Base-by-base conservation (phyloP, 1,140 invertebrate genomes). In the Sesamia nonagrioides region DNA sequence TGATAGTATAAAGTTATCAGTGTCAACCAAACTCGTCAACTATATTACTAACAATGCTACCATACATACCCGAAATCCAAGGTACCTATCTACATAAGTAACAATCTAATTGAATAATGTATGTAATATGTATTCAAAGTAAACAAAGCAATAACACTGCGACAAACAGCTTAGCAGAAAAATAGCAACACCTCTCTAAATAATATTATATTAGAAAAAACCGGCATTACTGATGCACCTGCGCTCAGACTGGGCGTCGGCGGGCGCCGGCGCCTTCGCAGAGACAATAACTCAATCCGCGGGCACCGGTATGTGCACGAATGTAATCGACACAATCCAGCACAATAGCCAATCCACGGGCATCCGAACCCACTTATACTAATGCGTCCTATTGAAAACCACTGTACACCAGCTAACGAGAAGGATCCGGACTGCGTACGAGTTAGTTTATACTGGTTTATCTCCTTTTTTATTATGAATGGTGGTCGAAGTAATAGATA, bases 231-330 rank as follows among this genome's bases (percentile, higher is more conserved):
- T 42, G 71, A 63, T 48, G 63, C 83, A 84, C 80, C 80, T 84
- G 83, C 48, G 66, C n/a, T 76, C 82, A 82, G 85, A 84, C 88
- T 84, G 84, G 72, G 78, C 48, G 81, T 63, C 84, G 85, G 80
- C 71, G 6, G 13, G 35, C 60, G n/a, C 17, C 54, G 71, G 50
- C 80, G 50, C 71, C 77, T 73, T 83, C 82, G 85, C 88, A 88
- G 88, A 84, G 89, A 86, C 84, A 85, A 88, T 90, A 89, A 89
- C 82, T 89, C 89, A 91, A 92, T 90, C 81, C 83, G 42, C 56
- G 75, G 69, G 48, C 58, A 69, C 78, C 78, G 74, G 77, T 80
- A 61, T 68, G 75, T 80, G 74, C 61, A 76, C 80, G 79, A 82
- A 86, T 82, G 79, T 87, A 85, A 88, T 86, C 84, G 84, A 83